Base-by-base conservation (phyloP, 2,888 invertebrate genomes). In the Aleiodes testaceus region DNA sequence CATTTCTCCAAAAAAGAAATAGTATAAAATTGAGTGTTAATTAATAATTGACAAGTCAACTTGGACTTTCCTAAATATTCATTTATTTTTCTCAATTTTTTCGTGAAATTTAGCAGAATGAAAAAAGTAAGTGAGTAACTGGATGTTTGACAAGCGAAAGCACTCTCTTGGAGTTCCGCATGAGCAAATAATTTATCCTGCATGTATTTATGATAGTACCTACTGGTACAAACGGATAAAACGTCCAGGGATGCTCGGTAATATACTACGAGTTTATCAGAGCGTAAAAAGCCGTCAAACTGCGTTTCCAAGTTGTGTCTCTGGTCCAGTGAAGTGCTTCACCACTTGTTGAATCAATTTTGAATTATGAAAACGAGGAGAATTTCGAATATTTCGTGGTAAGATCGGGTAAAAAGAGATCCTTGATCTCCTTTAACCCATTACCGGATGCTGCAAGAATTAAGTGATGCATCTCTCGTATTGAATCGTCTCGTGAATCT, bases 241-340 rank as follows among this genome's bases (percentile, higher is more conserved):
- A 65, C 47, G 2, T 9, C 36, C 36, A 52, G 69, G 44, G 66
- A 66, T 55, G 55, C 20, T 61, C 64, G 63, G 63, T 50, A 68
- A 59, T 42, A 59, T 59, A 53, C 53, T 59, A 59, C 53, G 36
- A 47, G 71, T 69, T 71, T 69, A 73, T 66, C 69, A 71, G 71
- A 73, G 71, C 73, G 71, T 73, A 66, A 73, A 71, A 61, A 47
- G 22, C 64, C 45, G 66, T 55, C 65, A 65, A 49, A 65, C 47
- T 49, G 50, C 65, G 50, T 65, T 65, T 42, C 16, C 59, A 26
- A 16, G 36, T 36, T 26, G 20, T 67, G 36, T n/a, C 55, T 55
- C 55, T 55, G 16, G 44, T 53, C 26, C 45, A 9, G 47, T 26
- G 12, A 20, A 59, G 53, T 59, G 16, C 18, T 55, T 55, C 55